Evolutionary conservation across 2,888 invertebrate genomes (phyloP), one percentile per base, ranked within the genome.

Genomic region (Cephus spinipes): DNA sequence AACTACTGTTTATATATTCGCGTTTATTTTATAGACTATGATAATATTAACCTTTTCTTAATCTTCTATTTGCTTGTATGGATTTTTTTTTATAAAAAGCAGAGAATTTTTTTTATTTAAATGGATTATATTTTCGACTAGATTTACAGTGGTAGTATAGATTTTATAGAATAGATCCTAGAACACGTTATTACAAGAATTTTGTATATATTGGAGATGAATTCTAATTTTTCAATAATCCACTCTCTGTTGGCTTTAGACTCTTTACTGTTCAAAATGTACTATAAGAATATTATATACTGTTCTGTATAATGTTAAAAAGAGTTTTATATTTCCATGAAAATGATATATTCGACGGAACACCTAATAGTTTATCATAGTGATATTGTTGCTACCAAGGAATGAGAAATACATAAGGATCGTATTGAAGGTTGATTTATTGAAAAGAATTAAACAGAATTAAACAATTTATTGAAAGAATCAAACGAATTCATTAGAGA

Each of bases 361-460:
- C 2, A 55, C 9, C 55, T 23, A 23, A 55, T 55, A 55, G 15
- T 78, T 74, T 76, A 40, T 35, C 76, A 30, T 23, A 15, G 69
- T 68, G 69, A 74, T 36, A 77, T 79, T 79, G 79, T 79, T 79
- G 35, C 35, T 55, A 55, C 74, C n/a, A 11, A 30, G 3, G 2
- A 31, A 71, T 69, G 23, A 36, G 71, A 55, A 30, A 69, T 74
- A 35, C 71, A 31, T 74, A 32, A 77, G 36, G 36, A 73, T 76
- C 40, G 40, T 73, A 73, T 68, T 34, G 40, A n/a, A 55, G 12
- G 12, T 35, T 76, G 34, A 36, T 31, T 74, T 55, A 34, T 31
- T 40, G 30, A 68, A 36, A 74, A 74, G 6, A 35, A 33, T 34
- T 32, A 32, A 32, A 32, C 32, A 32, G 32, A 32, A 32, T 32